Conservation (phyloP, 2,888 invertebrate genomes). For the Eupithecia tripunctaria region DNA sequence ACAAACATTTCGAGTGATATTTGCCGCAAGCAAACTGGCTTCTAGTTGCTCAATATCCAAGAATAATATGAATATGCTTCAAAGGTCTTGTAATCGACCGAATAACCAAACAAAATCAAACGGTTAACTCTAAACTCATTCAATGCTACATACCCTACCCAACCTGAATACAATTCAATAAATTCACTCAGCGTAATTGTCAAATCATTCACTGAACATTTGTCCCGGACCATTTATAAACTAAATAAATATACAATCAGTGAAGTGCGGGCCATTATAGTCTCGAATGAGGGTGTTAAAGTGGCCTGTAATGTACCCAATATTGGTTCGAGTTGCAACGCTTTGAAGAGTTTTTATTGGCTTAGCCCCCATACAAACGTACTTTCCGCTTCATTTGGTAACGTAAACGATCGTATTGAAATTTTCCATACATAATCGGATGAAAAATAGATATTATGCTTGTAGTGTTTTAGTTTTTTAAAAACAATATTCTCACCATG, state of each 20-base stretch:
- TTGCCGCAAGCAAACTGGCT: too few relatives aligned
- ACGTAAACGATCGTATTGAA: too few relatives aligned
- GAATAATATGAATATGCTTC: too few relatives aligned
- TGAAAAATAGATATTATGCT: too few relatives aligned
- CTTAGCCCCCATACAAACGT: too few relatives aligned
- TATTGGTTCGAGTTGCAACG: conserved; percentile 33
- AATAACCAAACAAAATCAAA: neutral
- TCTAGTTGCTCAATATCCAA: too few relatives aligned
- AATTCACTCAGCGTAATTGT: conserved; percentile 74
- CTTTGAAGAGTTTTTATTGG: conserved; percentile 5
- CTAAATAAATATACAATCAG: conserved; percentile 55
- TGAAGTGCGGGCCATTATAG: conserved; percentile 53
- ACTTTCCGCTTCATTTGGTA: too few relatives aligned
- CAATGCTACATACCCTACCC: conserved; percentile 18
- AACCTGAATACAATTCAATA: conserved; percentile 62
- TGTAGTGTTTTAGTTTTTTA: too few relatives aligned
- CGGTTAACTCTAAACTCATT: conserved; percentile 10
- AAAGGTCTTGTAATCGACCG: neutral
- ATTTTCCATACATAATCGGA: too few relatives aligned
- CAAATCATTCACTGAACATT: conserved; percentile 73
- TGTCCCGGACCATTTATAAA: conserved; percentile 50
- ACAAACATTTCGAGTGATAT: too few relatives aligned
- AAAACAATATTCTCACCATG: too few relatives aligned
- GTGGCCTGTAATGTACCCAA: conserved; percentile 52
- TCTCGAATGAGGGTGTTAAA: conserved; percentile 46